Evolutionary conservation across 1,140 invertebrate species (phyloP), one percentile per base, ranked within the genome.

Genomic region (Oryctes rhinoceros): DNA sequence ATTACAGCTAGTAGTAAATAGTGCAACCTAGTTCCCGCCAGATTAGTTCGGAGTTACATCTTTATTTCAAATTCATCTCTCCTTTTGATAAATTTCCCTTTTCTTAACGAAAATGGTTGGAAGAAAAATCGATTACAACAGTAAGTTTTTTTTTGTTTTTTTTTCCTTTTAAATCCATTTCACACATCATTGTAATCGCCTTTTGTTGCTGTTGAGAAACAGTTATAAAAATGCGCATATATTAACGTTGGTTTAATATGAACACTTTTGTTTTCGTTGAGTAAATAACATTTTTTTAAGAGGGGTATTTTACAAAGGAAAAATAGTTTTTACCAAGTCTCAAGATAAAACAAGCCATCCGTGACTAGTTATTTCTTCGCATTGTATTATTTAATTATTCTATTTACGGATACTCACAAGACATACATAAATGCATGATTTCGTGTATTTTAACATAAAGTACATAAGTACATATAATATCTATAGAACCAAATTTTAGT

Each of bases 111-210:
- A 59, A 15, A 59, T 59, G 53, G 53, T 59, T 59, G 53, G 53
- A 59, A 59, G 53, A 59, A 59, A 59, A 18, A 59, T 59, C n/a
- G 53, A 59, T 59, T 59, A 59, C 18, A 59, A 59, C 53, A 59
- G 53, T 59, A 59, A 59, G 53, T 59, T 59, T 4, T 18, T 59
- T n/a, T n/a, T 59, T 59, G 24, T n/a, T 18, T 59, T 59, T 59
- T 59, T 44, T 44, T 10, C 9, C 5, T 44, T 44, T 44, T 5
- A 44, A 44, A 3, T 44, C 5, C 5, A 44, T 7, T 44, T 44
- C 9, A 44, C 39, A 44, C 39, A 7, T 44, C 39, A 1, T 1
- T 5, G 39, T 44, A 44, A 7, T 44, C 9, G 9, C 39, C 24
- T 44, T 7, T 44, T 44, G 39, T 44, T 44, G 39, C 39, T 44